Conservation (phyloP, 2,113 vertebrate genomes). For the Tonatia bakeri region DNA sequence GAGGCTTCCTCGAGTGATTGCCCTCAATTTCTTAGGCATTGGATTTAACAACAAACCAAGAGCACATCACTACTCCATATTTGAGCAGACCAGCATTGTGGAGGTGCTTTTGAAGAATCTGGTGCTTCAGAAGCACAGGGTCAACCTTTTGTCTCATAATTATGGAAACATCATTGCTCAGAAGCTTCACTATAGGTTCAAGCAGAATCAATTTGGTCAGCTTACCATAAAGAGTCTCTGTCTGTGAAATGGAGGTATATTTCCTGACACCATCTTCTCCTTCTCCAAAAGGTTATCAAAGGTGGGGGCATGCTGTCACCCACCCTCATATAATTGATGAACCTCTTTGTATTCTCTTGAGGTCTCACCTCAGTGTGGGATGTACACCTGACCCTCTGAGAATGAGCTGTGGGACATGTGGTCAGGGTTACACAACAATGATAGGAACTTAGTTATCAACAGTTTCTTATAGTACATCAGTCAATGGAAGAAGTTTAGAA, state of each 20-base stretch:
- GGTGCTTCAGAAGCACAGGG: slow-evolving; percentile 82
- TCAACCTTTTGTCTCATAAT: slow-evolving; percentile 91
- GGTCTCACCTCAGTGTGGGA: slow-evolving; percentile 90
- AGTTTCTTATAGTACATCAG: slow-evolving; percentile 94
- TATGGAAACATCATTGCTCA: slow-evolving; percentile 93
- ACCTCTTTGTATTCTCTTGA: slow-evolving; percentile 87
- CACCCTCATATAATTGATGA: slow-evolving; percentile 85
- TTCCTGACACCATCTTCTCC: slow-evolving; percentile 89
- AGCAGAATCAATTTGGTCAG: slow-evolving; percentile 87
- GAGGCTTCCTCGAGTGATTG: slow-evolving; percentile 91
- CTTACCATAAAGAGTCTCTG: slow-evolving; percentile 92
- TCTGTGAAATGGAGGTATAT: slow-evolving; percentile 94
- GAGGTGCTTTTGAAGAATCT: slow-evolving; percentile 81
- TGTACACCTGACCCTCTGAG: slow-evolving; percentile 88
- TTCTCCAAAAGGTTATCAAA: slow-evolving; percentile 92
- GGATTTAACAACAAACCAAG: slow-evolving; percentile 96
- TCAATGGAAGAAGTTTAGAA: slow-evolving; percentile 90
- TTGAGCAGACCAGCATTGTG: too few species aligned
- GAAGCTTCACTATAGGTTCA: slow-evolving; percentile 91
- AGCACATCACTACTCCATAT: too few species aligned
- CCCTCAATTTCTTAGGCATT: slow-evolving; percentile 94
- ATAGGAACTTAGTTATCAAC: slow-evolving; percentile 70
- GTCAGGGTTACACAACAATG: slow-evolving; percentile 86
- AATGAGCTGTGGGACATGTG: slow-evolving; percentile 94
- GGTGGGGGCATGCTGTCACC: slow-evolving; percentile 85